Conservation (phyloP, 2,797 vertebrate genomes). For the Sphenodon punctatus region DNA sequence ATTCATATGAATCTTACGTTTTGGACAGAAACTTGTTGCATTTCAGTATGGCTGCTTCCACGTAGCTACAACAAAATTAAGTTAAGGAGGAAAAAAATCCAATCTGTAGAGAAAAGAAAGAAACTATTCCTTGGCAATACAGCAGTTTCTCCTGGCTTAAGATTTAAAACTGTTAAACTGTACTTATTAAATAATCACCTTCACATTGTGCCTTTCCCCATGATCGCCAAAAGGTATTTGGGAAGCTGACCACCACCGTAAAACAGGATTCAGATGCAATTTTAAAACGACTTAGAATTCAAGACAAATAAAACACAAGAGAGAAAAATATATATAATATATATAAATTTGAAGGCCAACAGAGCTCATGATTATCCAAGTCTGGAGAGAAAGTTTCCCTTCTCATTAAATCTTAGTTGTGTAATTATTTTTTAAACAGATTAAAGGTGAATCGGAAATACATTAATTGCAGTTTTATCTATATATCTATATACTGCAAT, state of each 20-base stretch:
- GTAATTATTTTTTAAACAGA: no score
- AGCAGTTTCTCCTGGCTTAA: not conserved
- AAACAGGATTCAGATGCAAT: not conserved
- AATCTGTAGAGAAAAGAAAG: not conserved
- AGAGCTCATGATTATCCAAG: no score
- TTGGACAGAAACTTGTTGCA: slow-evolving; percentile 93
- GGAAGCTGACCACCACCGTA: not conserved
- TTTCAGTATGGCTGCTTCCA: slow-evolving; percentile 95
- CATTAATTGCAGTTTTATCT: no score
- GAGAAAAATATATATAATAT: no score
- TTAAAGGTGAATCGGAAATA: no score
- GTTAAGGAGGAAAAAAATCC: slow-evolving; percentile 76
- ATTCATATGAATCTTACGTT: slow-evolving; percentile 76
- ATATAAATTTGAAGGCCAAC: no score
- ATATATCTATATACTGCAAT: no score
- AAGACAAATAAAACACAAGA: slow-evolving; percentile 1
- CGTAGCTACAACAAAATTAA: slow-evolving; percentile 80
- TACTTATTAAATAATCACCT: not conserved
- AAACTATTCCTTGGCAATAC: not conserved
- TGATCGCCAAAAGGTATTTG: not conserved
- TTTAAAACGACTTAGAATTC: not conserved
- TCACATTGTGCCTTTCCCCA: not conserved
- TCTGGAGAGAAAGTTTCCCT: no score
- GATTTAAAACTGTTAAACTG: not conserved
- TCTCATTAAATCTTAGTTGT: no score